Conservation (phyloP, 2,113 vertebrate genomes). For the Dromaius novaehollandiae region DNA sequence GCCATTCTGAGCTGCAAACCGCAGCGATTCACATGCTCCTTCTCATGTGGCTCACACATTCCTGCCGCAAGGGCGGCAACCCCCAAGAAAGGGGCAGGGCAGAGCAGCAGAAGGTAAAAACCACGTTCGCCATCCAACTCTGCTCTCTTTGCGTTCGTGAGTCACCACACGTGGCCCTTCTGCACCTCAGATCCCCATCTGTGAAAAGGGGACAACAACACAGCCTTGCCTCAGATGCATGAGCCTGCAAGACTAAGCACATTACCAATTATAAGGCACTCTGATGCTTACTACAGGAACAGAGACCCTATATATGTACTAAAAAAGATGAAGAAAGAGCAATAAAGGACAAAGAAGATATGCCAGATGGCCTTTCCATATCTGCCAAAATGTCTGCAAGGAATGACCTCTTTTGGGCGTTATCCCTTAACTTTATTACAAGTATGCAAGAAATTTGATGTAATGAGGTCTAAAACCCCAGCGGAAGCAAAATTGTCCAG, state of each 20-base stretch:
- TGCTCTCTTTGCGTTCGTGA: background rate
- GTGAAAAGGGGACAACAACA: background rate
- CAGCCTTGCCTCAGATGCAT: background rate
- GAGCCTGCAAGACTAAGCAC: background rate
- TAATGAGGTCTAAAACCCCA: conserved; percentile 1
- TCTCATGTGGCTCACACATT: background rate
- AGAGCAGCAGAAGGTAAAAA: background rate
- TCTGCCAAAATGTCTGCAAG: background rate
- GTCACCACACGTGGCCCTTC: background rate
- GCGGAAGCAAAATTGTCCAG: background rate
- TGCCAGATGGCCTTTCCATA: background rate
- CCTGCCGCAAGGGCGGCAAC: background rate
- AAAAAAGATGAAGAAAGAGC: background rate
- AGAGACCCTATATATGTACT: background rate
- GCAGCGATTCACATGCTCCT: background rate
- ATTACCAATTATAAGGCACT: background rate
- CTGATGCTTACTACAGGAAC: background rate
- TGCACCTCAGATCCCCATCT: background rate
- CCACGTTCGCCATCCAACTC: background rate
- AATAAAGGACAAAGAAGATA: background rate
- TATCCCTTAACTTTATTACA: background rate
- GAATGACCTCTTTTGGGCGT: conserved; percentile 4
- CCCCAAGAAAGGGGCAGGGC: background rate
- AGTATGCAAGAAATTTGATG: background rate
- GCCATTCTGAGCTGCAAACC: background rate